Conservation (phyloP, 2,113 vertebrate genomes). For the Tenrec ecaudatus region DNA sequence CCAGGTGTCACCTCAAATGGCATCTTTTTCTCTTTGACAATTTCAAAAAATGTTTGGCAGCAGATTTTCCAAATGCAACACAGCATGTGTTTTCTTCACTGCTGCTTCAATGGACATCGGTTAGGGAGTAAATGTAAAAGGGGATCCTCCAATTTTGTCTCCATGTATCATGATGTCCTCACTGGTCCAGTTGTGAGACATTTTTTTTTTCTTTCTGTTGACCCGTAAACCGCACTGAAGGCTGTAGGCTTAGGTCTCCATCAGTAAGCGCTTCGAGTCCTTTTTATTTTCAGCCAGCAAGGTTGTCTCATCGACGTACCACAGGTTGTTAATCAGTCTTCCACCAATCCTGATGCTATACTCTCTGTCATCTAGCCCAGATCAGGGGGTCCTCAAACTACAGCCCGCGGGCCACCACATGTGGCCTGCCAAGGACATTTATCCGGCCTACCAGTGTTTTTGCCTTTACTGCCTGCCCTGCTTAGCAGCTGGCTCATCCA, state of each 20-base stretch:
- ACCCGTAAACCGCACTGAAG: neutral
- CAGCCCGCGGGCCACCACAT: too few relatives aligned
- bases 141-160: neutral
- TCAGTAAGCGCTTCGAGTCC: neutral
- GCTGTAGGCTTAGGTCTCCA: neutral
- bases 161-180: neutral
- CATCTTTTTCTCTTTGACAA: neutral
- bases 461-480: too few relatives aligned
- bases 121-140: neutral
- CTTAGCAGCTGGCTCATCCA: too few relatives aligned
- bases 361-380: too few relatives aligned
- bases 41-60: neutral
- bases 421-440: too few relatives aligned
- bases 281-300: neutral
- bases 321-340: neutral
- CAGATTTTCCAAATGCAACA: neutral
- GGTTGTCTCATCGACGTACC: neutral
- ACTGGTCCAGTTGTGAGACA: neutral
- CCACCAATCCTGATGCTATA: neutral
- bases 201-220: neutral
- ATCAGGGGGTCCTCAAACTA: too few relatives aligned
- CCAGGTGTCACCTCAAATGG: neutral
- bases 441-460: too few relatives aligned
- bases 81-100: neutral
- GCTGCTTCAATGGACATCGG: neutral